Percentiles rank a stretch among this genome's conserved stretches.
These are phyloP conservation scores for Acleris literana DNA, from an alignment of 2,888 invertebrate species.

Conservation along the genomic window DNA sequence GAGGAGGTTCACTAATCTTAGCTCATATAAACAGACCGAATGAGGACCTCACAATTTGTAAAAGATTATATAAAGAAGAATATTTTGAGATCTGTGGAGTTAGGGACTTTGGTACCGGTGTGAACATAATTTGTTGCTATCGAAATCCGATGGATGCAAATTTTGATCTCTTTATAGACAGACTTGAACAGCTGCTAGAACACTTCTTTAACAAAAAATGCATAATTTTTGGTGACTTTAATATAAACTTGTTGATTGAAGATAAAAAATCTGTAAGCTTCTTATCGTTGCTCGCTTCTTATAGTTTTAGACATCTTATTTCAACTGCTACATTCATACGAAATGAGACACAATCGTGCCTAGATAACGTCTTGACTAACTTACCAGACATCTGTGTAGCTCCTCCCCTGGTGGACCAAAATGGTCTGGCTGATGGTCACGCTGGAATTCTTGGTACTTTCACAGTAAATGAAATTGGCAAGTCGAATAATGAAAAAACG, in stretches of 20 bases:
- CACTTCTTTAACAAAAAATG: constrained; percentile 16
- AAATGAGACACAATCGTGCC: neutral
- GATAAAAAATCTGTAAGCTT: neutral
- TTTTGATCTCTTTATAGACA: neutral
- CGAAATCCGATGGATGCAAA: constrained; percentile 4
- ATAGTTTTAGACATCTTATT: constrained; percentile 7
- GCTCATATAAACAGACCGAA: neutral
- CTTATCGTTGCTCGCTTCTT: neutral
- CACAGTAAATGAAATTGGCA: too few relatives aligned
- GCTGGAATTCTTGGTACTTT: neutral
- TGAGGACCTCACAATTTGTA: constrained; percentile 2
- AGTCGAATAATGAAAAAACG: too few relatives aligned
- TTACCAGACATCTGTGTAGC: neutral
- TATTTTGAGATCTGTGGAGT: constrained; percentile 1
- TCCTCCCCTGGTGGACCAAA: constrained; percentile 5
- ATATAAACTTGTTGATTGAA: neutral
- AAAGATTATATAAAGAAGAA: neutral
- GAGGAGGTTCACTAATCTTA: neutral
- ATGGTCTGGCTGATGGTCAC: constrained; percentile 15
- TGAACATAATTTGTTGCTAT: constrained; percentile 11
- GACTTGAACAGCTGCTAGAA: constrained; percentile 5
- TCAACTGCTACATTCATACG: neutral
- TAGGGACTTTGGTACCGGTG: neutral
- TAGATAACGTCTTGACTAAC: constrained; percentile 15
- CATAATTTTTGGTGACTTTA: constrained; percentile 19